These are phyloP conservation scores for Lepidostoma basale DNA, from an alignment of 1,140 invertebrate genomes.

Conservation along the genomic window DNA sequence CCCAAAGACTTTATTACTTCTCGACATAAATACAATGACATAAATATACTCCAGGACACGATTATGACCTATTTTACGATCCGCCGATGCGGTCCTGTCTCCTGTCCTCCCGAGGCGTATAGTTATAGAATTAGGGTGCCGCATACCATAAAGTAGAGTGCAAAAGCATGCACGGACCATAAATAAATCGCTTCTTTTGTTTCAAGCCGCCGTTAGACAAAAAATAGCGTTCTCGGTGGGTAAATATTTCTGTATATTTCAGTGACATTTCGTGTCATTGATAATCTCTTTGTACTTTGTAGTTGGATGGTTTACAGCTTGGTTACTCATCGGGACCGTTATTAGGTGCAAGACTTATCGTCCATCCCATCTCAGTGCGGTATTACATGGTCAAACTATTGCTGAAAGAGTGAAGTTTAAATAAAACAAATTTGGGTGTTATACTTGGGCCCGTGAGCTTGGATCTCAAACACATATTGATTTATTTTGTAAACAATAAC, in stretches of 20 bases:
- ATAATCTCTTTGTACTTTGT: constrained; percentile 25
- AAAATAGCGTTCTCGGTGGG: constrained; percentile 6
- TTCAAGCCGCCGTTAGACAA: constrained; percentile 22
- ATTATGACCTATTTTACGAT: constrained; percentile 7
- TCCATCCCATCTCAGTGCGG: neutral
- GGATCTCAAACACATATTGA: too few species aligned
- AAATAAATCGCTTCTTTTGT: constrained; percentile 18
- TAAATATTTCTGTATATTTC: constrained; percentile 21
- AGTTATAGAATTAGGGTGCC: constrained; percentile 4
- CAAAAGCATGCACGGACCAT: constrained; percentile 15
- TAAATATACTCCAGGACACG: neutral
- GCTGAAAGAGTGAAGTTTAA: too few species aligned
- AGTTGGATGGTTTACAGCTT: constrained; percentile 9
- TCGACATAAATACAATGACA: too few species aligned
- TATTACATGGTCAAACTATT: too few species aligned
- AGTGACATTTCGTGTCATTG: constrained; percentile 23
- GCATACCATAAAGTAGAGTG: constrained; percentile 21
- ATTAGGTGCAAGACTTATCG: constrained; percentile 21
- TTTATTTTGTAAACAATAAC: too few species aligned
- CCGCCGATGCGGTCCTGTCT: neutral
- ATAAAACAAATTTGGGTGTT: too few species aligned
- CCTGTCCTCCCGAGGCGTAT: neutral
- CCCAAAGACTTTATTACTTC: neutral
- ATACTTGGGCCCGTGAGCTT: too few species aligned
- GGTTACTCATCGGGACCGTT: neutral